Evolutionary conservation across 2,113 vertebrate genomes (phyloP).

Genomic region (Nicator chloris): DNA sequence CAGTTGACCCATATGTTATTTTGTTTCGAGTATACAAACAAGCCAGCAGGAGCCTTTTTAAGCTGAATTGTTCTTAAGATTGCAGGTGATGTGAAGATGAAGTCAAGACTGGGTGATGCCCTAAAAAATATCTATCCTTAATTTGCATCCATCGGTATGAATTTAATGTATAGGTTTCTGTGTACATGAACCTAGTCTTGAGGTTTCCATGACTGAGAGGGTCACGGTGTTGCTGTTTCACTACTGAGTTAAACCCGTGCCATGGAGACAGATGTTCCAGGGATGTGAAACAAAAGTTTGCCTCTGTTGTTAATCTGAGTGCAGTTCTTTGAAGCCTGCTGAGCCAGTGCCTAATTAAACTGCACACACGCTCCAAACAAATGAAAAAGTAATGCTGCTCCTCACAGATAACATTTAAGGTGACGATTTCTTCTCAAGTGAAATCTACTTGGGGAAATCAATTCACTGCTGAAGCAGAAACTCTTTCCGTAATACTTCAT

Average conservation of each 20-base stretch:
- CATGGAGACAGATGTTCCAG: background rate
- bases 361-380: background rate
- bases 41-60: background rate
- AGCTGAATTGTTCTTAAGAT: background rate
- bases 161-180: background rate
- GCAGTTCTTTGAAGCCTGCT: background rate
- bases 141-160: background rate
- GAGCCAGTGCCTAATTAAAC: conserved; percentile 23
- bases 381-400: background rate
- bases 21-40: background rate
- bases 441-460: conserved; percentile 33
- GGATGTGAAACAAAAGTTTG: background rate
- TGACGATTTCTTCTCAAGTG: background rate
- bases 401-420: conserved; percentile 29
- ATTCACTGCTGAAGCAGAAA: conserved; percentile 13
- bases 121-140: background rate
- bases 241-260: background rate
- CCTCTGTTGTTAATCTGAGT: background rate
- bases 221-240: background rate
- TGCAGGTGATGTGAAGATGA: background rate
- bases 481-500: background rate
- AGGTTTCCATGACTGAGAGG: background rate
- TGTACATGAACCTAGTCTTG: background rate
- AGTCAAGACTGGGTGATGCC: background rate
- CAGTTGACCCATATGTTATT: background rate